These are phyloP conservation scores for Eolophus roseicapilla DNA, from an alignment of 2,113 vertebrate genomes.

Conservation along the genomic window DNA sequence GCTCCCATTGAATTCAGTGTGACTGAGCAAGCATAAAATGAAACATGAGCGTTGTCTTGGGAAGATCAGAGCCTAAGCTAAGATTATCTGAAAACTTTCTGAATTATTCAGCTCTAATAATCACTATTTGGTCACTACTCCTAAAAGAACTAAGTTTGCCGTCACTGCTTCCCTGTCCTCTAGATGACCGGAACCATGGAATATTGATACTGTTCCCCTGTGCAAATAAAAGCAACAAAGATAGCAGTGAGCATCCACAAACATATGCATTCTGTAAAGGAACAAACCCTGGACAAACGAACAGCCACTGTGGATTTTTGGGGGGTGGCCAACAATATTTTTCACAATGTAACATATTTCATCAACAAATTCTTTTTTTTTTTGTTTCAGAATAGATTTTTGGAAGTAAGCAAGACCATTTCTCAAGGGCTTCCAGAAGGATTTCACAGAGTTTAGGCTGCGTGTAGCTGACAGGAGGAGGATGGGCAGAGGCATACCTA, in stretches of 20 bases:
- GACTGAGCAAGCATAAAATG: background rate
- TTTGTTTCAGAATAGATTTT: background rate
- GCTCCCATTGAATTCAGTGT: background rate
- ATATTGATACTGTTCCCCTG: background rate
- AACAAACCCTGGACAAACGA: background rate
- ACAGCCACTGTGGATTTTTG: background rate
- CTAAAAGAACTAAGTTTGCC: background rate
- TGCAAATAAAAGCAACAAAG: background rate
- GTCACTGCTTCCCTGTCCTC: background rate
- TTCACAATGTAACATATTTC: background rate
- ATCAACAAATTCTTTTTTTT: background rate
- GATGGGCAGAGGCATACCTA: background rate
- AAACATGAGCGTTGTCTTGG: background rate
- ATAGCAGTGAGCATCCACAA: background rate
- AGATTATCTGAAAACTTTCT: conserved; percentile 12
- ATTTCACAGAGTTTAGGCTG: background rate
- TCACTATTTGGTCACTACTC: background rate
- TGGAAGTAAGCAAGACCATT: background rate
- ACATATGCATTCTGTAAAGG: background rate
- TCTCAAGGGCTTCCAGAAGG: background rate
- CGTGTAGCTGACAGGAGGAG: background rate
- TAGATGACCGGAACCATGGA: background rate
- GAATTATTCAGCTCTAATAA: conserved; percentile 17
- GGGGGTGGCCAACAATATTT: background rate
- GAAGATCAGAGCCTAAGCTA: background rate